Base-by-base conservation (phyloP, 2,797 vertebrate genomes). In the Cirrhinus molitorella region DNA sequence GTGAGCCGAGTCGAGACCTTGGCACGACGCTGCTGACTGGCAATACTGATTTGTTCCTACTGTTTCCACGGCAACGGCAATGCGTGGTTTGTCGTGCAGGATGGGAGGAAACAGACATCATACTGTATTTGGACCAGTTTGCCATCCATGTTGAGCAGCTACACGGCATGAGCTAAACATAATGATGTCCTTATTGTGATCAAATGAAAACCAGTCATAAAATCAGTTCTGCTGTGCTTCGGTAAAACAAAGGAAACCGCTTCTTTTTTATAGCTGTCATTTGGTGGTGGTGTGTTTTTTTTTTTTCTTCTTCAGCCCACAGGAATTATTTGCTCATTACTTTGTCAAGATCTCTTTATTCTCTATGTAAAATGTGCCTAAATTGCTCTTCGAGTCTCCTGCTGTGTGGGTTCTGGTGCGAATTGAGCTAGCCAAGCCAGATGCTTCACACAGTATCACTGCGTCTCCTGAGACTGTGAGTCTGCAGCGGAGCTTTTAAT, bases 61-160 rank as follows among this genome's bases (percentile, higher is more conserved):
- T 86, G 88, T 92, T 91, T 85, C 89, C 82, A 85, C 49, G 85
- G 88, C 79, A 87, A 90, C 79, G 19, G 75, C 71, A 80, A 34
- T 43, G 77, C 85, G 80, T 85, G 84, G 84, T 83, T 84, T 74
- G 34, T 55, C 0, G n/a, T 63, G 43, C 16, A 28, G 65, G 12
- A 73, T 81, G 75, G 31, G 73, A 74, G 45, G 17, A 45, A 57
- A 74, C 49, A 28, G 12, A 43, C 55, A 67, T 51, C 28, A 45
- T 12, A 37, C 67, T 57, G 45, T 79, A 78, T 72, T 67, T 57
- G 80, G 37, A 34, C 61, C 55, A 66, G 66, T 65, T 78, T 23
- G 8, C 21, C 21, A 19, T 79, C 40, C 34, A 23, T 28, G 10
- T 51, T 40, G 4, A 45, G 37, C 61, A 55, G 23, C n/a, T 65